These are phyloP conservation scores for Typhlichthys eigenmanni DNA, from an alignment of 2,797 vertebrate species.

Conservation along the genomic window DNA sequence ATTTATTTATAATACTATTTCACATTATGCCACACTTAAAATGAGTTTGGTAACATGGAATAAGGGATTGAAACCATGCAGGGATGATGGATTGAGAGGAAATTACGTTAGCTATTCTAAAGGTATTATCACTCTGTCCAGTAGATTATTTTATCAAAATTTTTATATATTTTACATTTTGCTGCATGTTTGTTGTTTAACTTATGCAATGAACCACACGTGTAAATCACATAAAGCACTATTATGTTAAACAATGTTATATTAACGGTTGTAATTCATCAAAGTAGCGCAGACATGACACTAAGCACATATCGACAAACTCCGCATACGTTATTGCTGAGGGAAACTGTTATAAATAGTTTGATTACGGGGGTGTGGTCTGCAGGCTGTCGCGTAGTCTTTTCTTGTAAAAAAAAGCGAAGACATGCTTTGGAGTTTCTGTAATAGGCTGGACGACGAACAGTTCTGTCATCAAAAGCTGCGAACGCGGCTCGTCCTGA, in stretches of 20 bases:
- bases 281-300: background rate
- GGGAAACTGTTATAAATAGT: conserved; percentile 38
- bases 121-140: background rate
- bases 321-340: background rate
- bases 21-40: no score
- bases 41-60: background rate
- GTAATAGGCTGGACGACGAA: conserved; percentile 51
- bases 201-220: no score
- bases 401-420: conserved; percentile 41
- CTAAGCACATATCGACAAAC: no score
- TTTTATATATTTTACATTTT: no score
- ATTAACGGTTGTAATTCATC: no score
- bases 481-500: conserved; percentile 17
- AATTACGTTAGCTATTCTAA: background rate
- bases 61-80: background rate
- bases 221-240: no score
- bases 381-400: conserved; percentile 35
- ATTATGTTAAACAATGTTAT: no score
- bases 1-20: no score
- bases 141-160: background rate
- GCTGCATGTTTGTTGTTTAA: no score
- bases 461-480: conserved; percentile 39
- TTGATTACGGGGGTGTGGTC: conserved; percentile 67
- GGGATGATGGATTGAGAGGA: background rate
- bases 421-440: conserved; percentile 57